Base-by-base conservation (phyloP, 2,888 invertebrate species). In the Metallyticus violacea region DNA sequence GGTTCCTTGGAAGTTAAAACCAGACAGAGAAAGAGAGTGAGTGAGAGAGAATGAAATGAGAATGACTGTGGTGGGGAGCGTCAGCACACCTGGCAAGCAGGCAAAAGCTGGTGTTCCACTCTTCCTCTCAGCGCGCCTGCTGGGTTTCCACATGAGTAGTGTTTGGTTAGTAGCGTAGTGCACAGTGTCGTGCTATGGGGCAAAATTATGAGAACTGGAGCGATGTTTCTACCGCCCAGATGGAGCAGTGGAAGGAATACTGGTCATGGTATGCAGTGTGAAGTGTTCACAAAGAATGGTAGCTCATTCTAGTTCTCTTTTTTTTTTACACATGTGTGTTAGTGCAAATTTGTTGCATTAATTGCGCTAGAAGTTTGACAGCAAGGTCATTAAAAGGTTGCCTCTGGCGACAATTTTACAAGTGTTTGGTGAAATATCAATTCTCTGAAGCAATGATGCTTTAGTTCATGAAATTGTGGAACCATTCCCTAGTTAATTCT, bases 201-300 rank as follows among this genome's bases (percentile, higher is more conserved):
- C 77, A 83, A 25, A 83, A 83, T n/a, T 76, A 77, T 76, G 83
- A 76, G 28, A 83, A 83, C 28, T 77, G 83, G 76, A 81, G 81
- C 15, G 28, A 26, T 27, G 82, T 29, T 26, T 29, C 30, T 28
- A 15, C 82, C 27, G 29, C 27, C 26, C 82, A 40, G 22, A 77
- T 77, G 79, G 62, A 81, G 28, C 27, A 80, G 7, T 86, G 86
- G 86, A 30, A 86, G 30, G 81, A 86, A 22, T 86, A 86, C 30
- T 86, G 86, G 86, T 76, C 86, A 25, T 86, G 86, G 86, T 86
- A 86, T 40, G 86, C 40, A 62, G 40, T 6, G 40, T 62, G 22
- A 62, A 3, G 40, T 40, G 40, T 2, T 40, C 15, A 9, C 15
- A n/a, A n/a, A n/a, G n/a, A n/a, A n/a, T n/a, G n/a, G n/a, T n/a